Evolutionary conservation across 30 jellyfish, hydroid and myxozoan species (phyloP).

Genomic region (Cassiopea xamachana): DNA sequence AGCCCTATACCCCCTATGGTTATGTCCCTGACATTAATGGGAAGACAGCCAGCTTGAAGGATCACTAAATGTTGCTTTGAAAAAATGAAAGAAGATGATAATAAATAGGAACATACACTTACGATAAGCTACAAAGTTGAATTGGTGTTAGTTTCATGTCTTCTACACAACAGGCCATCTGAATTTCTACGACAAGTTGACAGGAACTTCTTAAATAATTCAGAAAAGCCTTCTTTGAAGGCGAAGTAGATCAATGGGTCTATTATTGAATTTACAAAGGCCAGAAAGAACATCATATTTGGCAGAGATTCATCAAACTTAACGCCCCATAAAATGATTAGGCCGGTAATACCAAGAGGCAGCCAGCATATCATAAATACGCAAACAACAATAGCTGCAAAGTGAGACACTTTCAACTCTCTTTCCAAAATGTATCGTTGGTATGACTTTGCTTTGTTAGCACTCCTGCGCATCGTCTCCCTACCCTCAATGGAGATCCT

Average conservation of each 20-base stretch:
- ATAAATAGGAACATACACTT: no score
- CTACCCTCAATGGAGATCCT: neutral
- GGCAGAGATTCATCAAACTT: neutral
- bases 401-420: conserved; percentile 53
- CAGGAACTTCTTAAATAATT: neutral
- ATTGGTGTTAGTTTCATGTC: no score
- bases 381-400: conserved; percentile 55
- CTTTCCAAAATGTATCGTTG: conserved; percentile 29
- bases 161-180: no score
- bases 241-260: conserved; percentile 70
- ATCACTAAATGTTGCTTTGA: no score
- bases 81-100: no score
- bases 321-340: conserved; percentile 7
- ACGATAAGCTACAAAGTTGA: no score
- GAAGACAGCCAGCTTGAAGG: no score
- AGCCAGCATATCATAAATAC: conserved; percentile 72
- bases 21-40: no score
- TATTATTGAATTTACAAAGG: conserved; percentile 63
- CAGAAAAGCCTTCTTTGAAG: conserved; percentile 7
- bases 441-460: neutral
- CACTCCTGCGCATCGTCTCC: conserved; percentile 10
- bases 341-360: conserved; percentile 56
- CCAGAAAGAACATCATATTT: conserved; percentile 43
- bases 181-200: neutral
- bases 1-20: no score